A percentile compares a stretch with the other conserved stretches of the same genome.
phyloP scores from a whole-genome alignment of 2,113 vertebrate genomes.

The Dasyurus viverrinus region DNA sequence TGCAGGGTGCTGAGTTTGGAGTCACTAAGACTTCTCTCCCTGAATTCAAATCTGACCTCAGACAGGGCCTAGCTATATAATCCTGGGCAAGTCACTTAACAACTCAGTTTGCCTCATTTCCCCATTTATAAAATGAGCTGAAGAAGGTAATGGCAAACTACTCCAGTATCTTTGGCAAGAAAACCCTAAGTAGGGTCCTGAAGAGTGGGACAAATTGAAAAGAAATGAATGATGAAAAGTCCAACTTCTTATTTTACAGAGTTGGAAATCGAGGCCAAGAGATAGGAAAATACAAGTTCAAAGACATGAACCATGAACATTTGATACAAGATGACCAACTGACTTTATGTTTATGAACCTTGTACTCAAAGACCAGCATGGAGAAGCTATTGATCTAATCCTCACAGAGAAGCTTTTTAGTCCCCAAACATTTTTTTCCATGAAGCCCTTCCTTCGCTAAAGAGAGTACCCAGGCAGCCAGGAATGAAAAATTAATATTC shows the following conservation, averaged over 20 bases:
- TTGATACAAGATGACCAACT: neutral
- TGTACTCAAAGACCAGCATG: neutral
- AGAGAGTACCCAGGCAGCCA: neutral
- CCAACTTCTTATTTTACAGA: neutral
- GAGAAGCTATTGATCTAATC: neutral
- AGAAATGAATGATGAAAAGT: neutral
- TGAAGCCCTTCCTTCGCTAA: neutral
- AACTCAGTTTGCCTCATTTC: neutral
- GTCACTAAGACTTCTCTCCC: neutral
- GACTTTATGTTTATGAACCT: neutral
- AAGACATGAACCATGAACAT: neutral
- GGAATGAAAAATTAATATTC: neutral
- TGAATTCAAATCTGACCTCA: neutral
- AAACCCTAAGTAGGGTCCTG: neutral
- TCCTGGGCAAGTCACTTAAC: neutral
- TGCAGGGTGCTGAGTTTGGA: neutral
- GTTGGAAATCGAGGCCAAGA: neutral
- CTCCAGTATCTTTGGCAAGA: neutral
- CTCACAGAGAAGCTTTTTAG: neutral
- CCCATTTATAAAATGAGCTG: neutral
- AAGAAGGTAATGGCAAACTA: no score
- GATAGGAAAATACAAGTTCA: neutral
- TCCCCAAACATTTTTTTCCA: neutral
- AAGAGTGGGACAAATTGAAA: neutral
- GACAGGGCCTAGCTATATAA: neutral